phyloP scores from a whole-genome alignment of 2,888 invertebrate genomes.

The Lymantria monacha region DNA sequence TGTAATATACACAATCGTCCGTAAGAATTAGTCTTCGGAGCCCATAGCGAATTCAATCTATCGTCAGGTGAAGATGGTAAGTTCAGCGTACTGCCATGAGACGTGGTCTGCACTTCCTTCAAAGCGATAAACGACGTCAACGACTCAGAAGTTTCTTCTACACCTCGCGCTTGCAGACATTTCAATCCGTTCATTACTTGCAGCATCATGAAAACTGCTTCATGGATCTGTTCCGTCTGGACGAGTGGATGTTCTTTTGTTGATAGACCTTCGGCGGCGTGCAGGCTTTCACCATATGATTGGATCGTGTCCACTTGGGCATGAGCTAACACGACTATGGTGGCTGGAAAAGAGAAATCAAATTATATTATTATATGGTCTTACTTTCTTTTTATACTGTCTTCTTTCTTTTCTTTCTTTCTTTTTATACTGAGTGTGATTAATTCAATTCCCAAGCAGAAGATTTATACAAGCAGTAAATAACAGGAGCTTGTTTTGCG shows the following conservation, averaged over 20 bases:
- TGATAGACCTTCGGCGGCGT: slow-evolving; percentile 73
- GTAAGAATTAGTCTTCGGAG: slow-evolving; percentile 74
- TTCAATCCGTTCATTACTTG: slow-evolving; percentile 92
- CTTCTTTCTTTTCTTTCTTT: no score
- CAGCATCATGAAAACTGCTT: slow-evolving; percentile 89
- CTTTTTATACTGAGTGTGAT: no score
- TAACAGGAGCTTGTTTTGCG: no score
- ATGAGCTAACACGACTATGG: slow-evolving; percentile 88
- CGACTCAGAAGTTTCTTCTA: slow-evolving; percentile 88
- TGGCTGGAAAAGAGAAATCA: slow-evolving; percentile 78
- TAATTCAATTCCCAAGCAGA: no score
- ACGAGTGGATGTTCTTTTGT: slow-evolving; percentile 67
- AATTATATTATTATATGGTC: neutral
- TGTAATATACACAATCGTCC: slow-evolving; percentile 88
- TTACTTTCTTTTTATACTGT: neutral
- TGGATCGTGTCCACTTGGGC: slow-evolving; percentile 89
- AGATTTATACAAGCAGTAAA: no score
- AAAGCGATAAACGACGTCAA: slow-evolving; percentile 88
- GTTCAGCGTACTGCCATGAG: slow-evolving; percentile 50
- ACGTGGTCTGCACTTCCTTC: slow-evolving; percentile 71
- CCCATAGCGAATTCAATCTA: slow-evolving; percentile 67
- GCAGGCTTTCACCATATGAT: slow-evolving; percentile 85
- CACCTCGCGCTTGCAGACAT: slow-evolving; percentile 90
- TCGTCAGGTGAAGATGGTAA: slow-evolving; percentile 62
- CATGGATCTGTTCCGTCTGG: slow-evolving; percentile 81